Percentiles rank a stretch among this genome's conserved stretches.
Evolutionary conservation across 1,140 invertebrate species (phyloP).

Genomic region (Homarus americanus): DNA sequence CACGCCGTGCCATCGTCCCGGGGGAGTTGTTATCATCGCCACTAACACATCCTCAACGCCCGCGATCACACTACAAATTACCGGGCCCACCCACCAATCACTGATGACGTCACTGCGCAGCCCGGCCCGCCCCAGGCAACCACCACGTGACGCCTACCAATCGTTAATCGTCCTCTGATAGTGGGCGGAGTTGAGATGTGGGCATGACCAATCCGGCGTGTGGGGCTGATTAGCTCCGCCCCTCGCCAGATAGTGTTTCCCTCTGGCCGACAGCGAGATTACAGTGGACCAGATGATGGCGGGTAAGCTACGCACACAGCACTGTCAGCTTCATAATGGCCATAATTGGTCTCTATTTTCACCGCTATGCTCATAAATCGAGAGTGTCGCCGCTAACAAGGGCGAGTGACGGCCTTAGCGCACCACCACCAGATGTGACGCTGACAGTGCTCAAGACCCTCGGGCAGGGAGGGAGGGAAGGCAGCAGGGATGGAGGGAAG

Average conservation of each 20-base stretch:
- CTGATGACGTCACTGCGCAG: constrained; percentile 61
- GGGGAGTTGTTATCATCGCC: constrained; percentile 64
- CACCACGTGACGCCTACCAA: constrained; percentile 35
- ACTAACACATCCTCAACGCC: constrained; percentile 64
- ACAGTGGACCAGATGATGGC: constrained; percentile 63
- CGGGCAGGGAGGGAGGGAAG: not conserved
- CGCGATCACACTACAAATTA: constrained; percentile 59
- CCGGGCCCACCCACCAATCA: constrained; percentile 63
- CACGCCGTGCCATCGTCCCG: constrained; percentile 60
- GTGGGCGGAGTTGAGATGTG: constrained; percentile 12
- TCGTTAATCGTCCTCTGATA: not conserved
- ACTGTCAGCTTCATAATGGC: constrained; percentile 61
- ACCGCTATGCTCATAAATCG: constrained; percentile 58
- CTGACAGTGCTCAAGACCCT: too few species aligned
- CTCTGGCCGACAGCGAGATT: constrained; percentile 19
- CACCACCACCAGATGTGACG: constrained; percentile 22
- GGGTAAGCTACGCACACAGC: constrained; percentile 56
- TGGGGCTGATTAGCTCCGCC: not conserved
- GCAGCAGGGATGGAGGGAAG: not conserved
- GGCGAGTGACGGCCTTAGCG: constrained; percentile 49
- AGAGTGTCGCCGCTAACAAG: constrained; percentile 62
- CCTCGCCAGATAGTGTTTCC: constrained; percentile 45
- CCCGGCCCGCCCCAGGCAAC: constrained; percentile 36
- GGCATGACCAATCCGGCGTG: constrained; percentile 36
- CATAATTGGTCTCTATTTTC: constrained; percentile 72